A percentile compares a stretch with the other conserved stretches of the same genome.
Conservation (phyloP, 2,113 vertebrate genomes). For the Emydocephalus ijimae region DNA sequence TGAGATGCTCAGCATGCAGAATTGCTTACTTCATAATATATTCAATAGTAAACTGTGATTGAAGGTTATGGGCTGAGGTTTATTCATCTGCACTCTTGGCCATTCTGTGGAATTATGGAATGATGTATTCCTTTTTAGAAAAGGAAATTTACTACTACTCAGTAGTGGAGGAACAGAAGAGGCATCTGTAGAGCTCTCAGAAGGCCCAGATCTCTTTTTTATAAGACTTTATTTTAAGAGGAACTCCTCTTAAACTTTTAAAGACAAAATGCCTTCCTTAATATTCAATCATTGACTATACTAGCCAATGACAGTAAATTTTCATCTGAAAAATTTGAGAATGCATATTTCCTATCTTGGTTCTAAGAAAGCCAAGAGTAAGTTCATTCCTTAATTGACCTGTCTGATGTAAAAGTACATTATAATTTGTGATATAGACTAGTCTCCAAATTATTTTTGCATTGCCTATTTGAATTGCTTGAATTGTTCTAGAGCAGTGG, state of each 20-base stretch:
- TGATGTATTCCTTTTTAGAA: not conserved
- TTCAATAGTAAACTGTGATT: not conserved
- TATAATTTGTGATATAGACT: not conserved
- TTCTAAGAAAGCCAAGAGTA: not conserved
- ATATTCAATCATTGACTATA: not conserved
- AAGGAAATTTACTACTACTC: not conserved
- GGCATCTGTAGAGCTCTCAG: not conserved
- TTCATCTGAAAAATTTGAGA: not conserved
- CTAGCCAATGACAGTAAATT: not conserved
- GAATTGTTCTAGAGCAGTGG: not conserved
- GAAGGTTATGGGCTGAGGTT: not conserved
- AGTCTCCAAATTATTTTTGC: not conserved
- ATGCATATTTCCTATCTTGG: not conserved
- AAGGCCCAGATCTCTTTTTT: not conserved
- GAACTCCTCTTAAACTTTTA: not conserved
- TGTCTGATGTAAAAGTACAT: not conserved
- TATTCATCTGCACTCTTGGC: not conserved
- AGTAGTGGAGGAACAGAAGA: not conserved
- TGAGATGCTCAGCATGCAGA: not conserved
- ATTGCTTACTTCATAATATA: not conserved
- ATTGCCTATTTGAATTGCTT: not conserved
- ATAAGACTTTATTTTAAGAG: not conserved
- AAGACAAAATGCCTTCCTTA: not conserved
- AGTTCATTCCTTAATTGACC: not conserved
- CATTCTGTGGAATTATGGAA: not conserved